A percentile compares a stretch with the other conserved stretches of the same genome.
Conservation (phyloP, 2,113 vertebrate genomes). For the Nettapus auritus region DNA sequence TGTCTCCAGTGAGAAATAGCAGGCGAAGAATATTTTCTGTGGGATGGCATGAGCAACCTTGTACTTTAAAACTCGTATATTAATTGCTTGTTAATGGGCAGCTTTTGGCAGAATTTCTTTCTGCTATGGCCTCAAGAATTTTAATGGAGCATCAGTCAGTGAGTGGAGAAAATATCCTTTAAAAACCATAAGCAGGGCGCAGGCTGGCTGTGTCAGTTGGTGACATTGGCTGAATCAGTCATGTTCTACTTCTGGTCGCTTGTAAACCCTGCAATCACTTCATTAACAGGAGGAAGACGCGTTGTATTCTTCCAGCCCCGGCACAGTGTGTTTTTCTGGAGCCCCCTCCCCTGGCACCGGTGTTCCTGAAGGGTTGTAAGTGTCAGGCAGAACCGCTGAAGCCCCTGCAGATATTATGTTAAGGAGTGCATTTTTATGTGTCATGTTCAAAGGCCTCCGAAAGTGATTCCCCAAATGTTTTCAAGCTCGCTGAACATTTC, state of each 20-base stretch:
- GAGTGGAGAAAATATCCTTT: neutral
- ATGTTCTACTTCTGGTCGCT: neutral
- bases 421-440: neutral
- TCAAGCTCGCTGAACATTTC: neutral
- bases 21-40: constrained; percentile 48
- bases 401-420: neutral
- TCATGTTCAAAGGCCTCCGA: neutral
- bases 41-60: constrained; percentile 46
- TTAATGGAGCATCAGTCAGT: neutral
- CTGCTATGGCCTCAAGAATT: constrained; percentile 36
- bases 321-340: neutral
- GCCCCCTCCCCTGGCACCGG: neutral
- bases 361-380: neutral
- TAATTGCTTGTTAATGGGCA: constrained; percentile 58
- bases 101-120: constrained; percentile 34
- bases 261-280: neutral
- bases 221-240: neutral
- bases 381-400: neutral
- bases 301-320: neutral
- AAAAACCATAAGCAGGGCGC: neutral
- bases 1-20: constrained; percentile 10
- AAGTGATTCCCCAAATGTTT: neutral
- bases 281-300: neutral
- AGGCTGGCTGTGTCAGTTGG: neutral
- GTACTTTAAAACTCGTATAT: constrained; percentile 35